Percentiles rank a stretch among this genome's conserved stretches.
phyloP scores from a whole-genome alignment of 1,140 invertebrate genomes.

The Drosophila littoralis region DNA sequence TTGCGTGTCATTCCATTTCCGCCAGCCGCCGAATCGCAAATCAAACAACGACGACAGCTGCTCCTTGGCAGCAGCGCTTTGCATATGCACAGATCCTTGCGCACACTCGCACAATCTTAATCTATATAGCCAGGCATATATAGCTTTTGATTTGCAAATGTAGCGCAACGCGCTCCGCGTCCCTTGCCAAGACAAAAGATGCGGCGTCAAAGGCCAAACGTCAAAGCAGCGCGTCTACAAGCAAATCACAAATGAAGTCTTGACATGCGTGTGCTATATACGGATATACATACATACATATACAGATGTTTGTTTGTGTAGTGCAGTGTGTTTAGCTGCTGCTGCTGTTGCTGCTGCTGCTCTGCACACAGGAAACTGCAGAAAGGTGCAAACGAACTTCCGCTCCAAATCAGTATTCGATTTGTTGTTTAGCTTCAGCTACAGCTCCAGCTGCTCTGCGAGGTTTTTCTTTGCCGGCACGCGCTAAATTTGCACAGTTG shows the following conservation, averaged over 20 bases:
- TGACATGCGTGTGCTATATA: conserved; percentile 21
- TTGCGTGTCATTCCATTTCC: conserved; percentile 81
- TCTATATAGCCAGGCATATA: conserved; percentile 44
- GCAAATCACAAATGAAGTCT: conserved; percentile 33
- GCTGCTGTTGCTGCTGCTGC: conserved; percentile 29
- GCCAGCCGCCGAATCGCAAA: conserved; percentile 68
- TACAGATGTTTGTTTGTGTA: conserved; percentile 16
- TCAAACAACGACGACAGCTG: conserved; percentile 51
- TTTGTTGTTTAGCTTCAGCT: conserved; percentile 69
- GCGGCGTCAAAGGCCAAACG: conserved; percentile 75
- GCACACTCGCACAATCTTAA: conserved; percentile 34
- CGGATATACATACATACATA: conserved; percentile 7
- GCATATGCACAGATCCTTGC: conserved; percentile 54
- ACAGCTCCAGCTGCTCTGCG: conserved; percentile 8
- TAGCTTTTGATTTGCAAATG: conserved; percentile 68
- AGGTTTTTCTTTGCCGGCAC: conserved; percentile 31
- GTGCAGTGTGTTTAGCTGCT: conserved; percentile 44
- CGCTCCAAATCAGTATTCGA: conserved; percentile 83
- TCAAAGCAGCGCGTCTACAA: conserved; percentile 49
- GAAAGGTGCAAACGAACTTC: conserved; percentile 83
- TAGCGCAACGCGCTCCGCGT: conserved; percentile 18
- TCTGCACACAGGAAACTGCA: conserved; percentile 78
- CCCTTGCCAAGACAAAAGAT: conserved; percentile 50
- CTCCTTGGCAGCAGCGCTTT: conserved; percentile 55
- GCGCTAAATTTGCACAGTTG: conserved; percentile 23